Conservation (phyloP, 2,888 invertebrate species). For the Meiosimyza platycephala region DNA sequence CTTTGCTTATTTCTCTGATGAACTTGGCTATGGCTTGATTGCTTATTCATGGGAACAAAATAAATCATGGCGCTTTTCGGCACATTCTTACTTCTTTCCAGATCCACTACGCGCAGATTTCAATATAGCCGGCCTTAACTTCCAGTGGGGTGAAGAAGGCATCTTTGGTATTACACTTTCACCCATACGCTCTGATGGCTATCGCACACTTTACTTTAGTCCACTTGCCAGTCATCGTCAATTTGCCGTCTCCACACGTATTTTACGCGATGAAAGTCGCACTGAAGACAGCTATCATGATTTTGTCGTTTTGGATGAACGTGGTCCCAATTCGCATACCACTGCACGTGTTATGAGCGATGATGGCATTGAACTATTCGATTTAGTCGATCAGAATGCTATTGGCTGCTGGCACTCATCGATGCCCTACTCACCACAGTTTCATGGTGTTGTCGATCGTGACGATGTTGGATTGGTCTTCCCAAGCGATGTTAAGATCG, state of each 20-base stretch:
- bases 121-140: constrained; percentile 82
- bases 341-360: constrained; percentile 82
- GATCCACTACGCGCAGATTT: constrained; percentile 84
- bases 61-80: constrained; percentile 81
- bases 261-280: constrained; percentile 76
- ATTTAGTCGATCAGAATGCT: constrained; percentile 83
- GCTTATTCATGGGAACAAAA: constrained; percentile 82
- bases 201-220: constrained; percentile 80
- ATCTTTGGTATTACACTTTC: constrained; percentile 83
- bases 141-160: constrained; percentile 87
- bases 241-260: constrained; percentile 81
- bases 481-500: constrained; percentile 83
- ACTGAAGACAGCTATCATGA: constrained; percentile 78
- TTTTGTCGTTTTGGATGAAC: constrained; percentile 72
- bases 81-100: constrained; percentile 83
- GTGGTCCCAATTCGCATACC: constrained; percentile 77
- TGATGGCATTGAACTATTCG: constrained; percentile 80
- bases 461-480: constrained; percentile 83
- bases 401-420: constrained; percentile 85
- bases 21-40: constrained; percentile 83
- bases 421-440: constrained; percentile 74
- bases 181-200: constrained; percentile 75
- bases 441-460: constrained; percentile 77
- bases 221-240: constrained; percentile 82
- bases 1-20: constrained; percentile 84